Conservation (phyloP, 2,113 vertebrate genomes). For the Mastomys coucha region DNA sequence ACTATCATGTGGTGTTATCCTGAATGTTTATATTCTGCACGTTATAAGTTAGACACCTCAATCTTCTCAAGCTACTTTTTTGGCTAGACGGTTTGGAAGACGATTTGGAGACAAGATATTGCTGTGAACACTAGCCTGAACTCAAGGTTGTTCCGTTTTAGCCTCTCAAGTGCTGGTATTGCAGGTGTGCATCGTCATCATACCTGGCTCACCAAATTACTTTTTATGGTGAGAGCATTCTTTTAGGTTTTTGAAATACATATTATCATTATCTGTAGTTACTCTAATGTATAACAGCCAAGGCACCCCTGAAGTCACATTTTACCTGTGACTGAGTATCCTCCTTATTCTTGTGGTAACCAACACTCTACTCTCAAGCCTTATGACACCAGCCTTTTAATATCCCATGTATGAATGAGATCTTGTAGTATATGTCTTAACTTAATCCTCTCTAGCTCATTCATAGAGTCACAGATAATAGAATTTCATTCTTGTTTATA, state of each 20-base stretch:
- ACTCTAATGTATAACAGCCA: not conserved
- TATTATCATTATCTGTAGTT: not conserved
- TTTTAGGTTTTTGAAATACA: not conserved
- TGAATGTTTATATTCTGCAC: not conserved
- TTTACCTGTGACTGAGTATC: too few relatives aligned
- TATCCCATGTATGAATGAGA: not conserved
- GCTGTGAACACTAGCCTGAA: not conserved
- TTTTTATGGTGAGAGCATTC: not conserved
- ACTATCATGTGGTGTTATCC: not conserved
- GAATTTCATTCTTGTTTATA: not conserved
- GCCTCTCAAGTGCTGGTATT: not conserved
- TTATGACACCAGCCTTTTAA: not conserved
- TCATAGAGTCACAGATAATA: not conserved
- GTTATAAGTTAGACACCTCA: not conserved
- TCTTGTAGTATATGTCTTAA: not conserved
- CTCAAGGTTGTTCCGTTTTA: not conserved
- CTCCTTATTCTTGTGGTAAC: not conserved
- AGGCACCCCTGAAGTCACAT: not conserved
- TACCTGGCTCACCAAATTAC: not conserved
- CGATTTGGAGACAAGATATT: not conserved
- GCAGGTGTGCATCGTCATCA: too few relatives aligned
- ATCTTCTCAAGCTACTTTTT: not conserved
- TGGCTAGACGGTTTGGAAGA: not conserved
- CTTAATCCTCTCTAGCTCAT: not conserved
- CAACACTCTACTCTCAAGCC: not conserved